These are phyloP conservation scores for Palloptera scutellata DNA, from an alignment of 2,888 invertebrate genomes.

Conservation along the genomic window DNA sequence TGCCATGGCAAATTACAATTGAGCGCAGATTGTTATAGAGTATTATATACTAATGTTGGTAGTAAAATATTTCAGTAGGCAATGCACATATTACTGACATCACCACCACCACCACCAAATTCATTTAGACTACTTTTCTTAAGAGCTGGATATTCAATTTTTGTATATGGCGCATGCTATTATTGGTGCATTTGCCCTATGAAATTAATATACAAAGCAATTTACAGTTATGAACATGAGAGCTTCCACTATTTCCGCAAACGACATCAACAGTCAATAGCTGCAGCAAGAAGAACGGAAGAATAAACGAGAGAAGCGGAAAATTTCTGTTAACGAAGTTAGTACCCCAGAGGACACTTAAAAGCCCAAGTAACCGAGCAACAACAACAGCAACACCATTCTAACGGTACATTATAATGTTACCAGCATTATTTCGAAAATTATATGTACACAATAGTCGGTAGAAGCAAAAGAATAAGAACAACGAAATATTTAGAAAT, in stretches of 20 bases:
- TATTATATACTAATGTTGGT: no score
- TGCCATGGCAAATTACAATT: no score
- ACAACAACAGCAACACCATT: conserved; percentile 4
- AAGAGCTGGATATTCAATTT: no score
- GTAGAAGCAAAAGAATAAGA: no score
- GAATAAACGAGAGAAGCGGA: conserved; percentile 31
- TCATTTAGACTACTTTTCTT: no score
- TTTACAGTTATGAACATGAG: conserved; percentile 61
- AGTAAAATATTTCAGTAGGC: no score
- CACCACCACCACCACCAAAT: no score
- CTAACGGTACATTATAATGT: not conserved
- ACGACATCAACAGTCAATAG: conserved; percentile 46
- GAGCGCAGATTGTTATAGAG: no score
- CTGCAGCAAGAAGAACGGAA: conserved; percentile 15
- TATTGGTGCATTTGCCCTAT: conserved; percentile 24
- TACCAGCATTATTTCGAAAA: conserved; percentile 44
- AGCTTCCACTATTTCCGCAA: conserved; percentile 53
- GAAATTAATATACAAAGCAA: conserved; percentile 59
- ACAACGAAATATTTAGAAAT: no score
- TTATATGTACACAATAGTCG: conserved; percentile 55
- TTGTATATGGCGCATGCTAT: not conserved
- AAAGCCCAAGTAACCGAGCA: conserved; percentile 40
- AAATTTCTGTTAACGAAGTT: conserved; percentile 57
- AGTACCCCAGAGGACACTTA: conserved; percentile 61
- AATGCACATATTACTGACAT: no score